Evolutionary conservation across 2,113 vertebrate species (phyloP).

Genomic region (Nycticorax nycticorax): DNA sequence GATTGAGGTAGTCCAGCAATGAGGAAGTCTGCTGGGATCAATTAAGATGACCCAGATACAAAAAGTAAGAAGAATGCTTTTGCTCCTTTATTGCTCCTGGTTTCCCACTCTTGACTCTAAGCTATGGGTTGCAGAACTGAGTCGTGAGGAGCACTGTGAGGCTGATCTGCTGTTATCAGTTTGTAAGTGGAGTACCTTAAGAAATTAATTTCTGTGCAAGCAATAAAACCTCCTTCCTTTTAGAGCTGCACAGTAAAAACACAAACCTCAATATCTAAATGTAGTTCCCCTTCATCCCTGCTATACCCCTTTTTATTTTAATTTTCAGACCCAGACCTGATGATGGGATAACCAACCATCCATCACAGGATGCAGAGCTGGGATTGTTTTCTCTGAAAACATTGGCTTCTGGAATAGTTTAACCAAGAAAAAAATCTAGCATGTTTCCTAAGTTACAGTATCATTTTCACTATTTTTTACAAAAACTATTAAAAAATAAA

Average conservation of each 20-base stretch:
- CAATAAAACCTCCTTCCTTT: neutral
- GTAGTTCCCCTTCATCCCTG: neutral
- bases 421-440: neutral
- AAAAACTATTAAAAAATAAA: neutral
- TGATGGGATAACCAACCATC: neutral
- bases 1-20: conserved; percentile 34
- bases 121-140: neutral
- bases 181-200: neutral
- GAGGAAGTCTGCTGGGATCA: conserved; percentile 60
- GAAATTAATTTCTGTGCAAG: neutral
- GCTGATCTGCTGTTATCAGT: neutral
- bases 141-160: neutral
- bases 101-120: conserved; percentile 15
- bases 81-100: neutral
- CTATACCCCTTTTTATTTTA: neutral
- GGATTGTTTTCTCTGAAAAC: neutral
- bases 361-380: neutral
- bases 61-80: neutral
- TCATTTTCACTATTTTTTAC: neutral
- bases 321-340: neutral
- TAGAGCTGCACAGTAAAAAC: neutral
- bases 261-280: neutral
- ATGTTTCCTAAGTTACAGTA: neutral
- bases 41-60: conserved; percentile 60
- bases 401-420: neutral